phyloP scores from a whole-genome alignment of 2,888 invertebrate species.

The Odontocolon sp. region DNA sequence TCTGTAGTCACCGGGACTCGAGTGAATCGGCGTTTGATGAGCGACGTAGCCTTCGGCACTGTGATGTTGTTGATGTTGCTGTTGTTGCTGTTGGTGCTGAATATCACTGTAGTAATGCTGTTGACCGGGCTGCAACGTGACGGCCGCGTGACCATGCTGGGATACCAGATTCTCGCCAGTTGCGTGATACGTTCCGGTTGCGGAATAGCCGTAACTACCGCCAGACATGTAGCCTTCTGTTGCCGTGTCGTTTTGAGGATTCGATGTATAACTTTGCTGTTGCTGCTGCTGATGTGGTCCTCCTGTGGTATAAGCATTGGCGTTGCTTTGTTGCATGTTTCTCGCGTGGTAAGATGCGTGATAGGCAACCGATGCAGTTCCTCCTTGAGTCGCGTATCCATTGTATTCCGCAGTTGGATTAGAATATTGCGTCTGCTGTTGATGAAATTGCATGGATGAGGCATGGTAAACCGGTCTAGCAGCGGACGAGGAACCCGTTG shows the following conservation, averaged over 20 bases:
- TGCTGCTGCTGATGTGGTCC: slow-evolving; percentile 67
- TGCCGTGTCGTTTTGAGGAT: slow-evolving; percentile 64
- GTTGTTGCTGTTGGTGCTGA: slow-evolving; percentile 78
- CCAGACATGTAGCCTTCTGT: slow-evolving; percentile 74
- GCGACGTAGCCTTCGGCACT: slow-evolving; percentile 71
- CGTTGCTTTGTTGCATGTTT: slow-evolving; percentile 62
- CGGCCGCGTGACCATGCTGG: slow-evolving; percentile 79
- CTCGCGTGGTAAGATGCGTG: slow-evolving; percentile 79
- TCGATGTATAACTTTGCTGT: slow-evolving; percentile 52
- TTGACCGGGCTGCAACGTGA: slow-evolving; percentile 74
- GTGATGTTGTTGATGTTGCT: slow-evolving; percentile 68
- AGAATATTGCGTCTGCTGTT: slow-evolving; percentile 82
- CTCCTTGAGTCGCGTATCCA: slow-evolving; percentile 81
- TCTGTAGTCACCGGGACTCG: slow-evolving; percentile 71
- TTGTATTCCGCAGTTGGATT: slow-evolving; percentile 80
- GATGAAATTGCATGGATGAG: slow-evolving; percentile 80
- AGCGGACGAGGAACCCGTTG: slow-evolving; percentile 62
- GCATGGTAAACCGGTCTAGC: slow-evolving; percentile 79
- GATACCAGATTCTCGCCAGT: slow-evolving; percentile 75
- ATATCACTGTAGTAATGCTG: slow-evolving; percentile 81
- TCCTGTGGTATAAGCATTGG: slow-evolving; percentile 74
- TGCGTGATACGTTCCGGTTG: slow-evolving; percentile 70
- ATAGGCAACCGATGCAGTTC: slow-evolving; percentile 77
- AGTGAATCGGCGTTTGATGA: slow-evolving; percentile 71
- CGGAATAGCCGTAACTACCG: slow-evolving; percentile 74